These are phyloP conservation scores for Octopus bimaculoides DNA, from an alignment of 1,140 invertebrate genomes.

Conservation along the genomic window DNA sequence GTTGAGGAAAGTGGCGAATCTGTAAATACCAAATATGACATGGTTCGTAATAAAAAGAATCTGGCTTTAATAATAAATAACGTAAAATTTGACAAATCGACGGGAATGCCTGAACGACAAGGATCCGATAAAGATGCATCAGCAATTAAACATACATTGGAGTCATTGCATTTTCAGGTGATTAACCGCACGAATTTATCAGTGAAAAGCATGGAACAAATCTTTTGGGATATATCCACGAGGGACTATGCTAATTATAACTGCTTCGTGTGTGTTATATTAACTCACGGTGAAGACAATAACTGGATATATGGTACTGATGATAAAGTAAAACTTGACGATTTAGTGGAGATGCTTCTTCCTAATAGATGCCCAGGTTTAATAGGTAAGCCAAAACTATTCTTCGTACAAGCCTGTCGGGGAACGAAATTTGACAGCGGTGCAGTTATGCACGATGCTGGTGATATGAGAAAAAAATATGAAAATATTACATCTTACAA, in stretches of 20 bases:
- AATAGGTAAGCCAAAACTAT: slow-evolving; percentile 53
- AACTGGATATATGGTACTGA: slow-evolving; percentile 41
- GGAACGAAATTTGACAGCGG: slow-evolving; percentile 31
- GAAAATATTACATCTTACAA: slow-evolving; percentile 17
- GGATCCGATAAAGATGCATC: neutral
- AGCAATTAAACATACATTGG: neutral
- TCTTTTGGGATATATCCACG: neutral
- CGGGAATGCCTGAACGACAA: neutral
- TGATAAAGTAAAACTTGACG: slow-evolving; percentile 36
- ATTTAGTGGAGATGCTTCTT: slow-evolving; percentile 43
- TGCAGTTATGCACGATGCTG: too few species aligned
- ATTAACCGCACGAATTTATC: neutral
- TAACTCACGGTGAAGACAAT: slow-evolving; percentile 47
- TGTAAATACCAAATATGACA: neutral
- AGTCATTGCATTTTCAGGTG: neutral
- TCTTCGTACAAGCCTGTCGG: slow-evolving; percentile 56
- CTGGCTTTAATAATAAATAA: neutral
- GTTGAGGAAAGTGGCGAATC: too few species aligned
- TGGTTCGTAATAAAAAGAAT: neutral
- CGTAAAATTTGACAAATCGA: neutral
- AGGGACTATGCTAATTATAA: slow-evolving; percentile 33
- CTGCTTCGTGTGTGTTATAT: slow-evolving; percentile 44
- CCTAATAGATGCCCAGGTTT: slow-evolving; percentile 39
- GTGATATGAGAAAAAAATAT: neutral
- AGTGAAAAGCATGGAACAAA: neutral